phyloP scores from a whole-genome alignment of 2,797 vertebrate species.

The Spheniscus humboldti region DNA sequence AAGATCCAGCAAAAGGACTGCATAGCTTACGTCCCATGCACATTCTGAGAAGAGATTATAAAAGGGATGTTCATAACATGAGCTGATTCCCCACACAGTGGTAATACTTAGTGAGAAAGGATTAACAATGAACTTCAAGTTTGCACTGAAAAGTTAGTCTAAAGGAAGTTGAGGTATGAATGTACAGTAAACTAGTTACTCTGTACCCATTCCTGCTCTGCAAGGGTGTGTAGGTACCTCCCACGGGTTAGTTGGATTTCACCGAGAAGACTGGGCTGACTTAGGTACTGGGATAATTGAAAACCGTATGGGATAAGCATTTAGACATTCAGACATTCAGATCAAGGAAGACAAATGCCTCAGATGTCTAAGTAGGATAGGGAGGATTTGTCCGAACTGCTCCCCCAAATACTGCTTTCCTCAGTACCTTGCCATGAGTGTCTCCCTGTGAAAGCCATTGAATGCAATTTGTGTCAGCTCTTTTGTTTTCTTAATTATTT shows the following conservation, averaged over 20 bases:
- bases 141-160: background rate
- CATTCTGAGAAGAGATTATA: background rate
- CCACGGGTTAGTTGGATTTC: background rate
- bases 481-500: background rate
- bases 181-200: background rate
- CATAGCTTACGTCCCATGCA: background rate
- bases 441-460: background rate
- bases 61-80: background rate
- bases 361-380: background rate
- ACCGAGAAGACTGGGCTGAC: background rate
- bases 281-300: background rate
- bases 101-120: background rate
- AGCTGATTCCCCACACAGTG: background rate
- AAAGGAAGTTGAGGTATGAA: background rate
- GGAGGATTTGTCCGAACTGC: background rate
- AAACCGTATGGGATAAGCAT: background rate
- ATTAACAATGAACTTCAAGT: background rate
- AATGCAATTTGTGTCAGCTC: background rate
- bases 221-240: background rate
- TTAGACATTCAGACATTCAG: background rate
- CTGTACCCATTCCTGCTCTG: background rate
- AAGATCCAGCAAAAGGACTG: background rate
- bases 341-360: background rate
- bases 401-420: background rate
- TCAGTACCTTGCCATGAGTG: background rate